Evolutionary conservation across 2,113 vertebrate genomes (phyloP), one percentile per base, ranked within the genome.

Genomic region (Holacanthus passer): DNA sequence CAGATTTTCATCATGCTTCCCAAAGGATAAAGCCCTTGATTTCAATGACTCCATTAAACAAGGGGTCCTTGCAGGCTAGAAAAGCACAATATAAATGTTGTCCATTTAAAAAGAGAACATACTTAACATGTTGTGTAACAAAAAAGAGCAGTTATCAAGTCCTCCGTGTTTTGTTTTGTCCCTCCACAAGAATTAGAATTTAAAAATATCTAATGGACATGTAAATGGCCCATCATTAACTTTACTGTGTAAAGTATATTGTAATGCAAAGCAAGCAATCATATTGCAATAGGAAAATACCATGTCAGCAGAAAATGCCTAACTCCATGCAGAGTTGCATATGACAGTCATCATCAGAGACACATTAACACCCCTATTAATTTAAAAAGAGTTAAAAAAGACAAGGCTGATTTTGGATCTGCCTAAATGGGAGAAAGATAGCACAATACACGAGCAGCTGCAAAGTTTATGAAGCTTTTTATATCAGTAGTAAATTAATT

Each of bases 401-500:
- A 78, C 66, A 81, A n/a, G 59, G 60, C 39, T 70, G 48, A 79
- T 88, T 92, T 86, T 88, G 69, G 64, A 80, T 55, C 58, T 64
- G 80, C 75, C 56, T 82, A 45, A 78, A 86, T 58, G 47, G 45
- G 47, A 76, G 41, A 73, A 67, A 85, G 68, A 82, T 50, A 70
- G 63, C 58, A 45, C 45, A 48, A 24, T 75, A 64, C 72, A 62
- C 63, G 73, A 76, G 52, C 87, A 91, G 90, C 90, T 93, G 90
- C 68, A 79, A 85, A 79, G 47, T 92, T 92, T 91, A 92, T 90
- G 86, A 91, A 67, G 84, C 79, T 71, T 91, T 91, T 90, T 87
- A 92, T 88, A 65, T 53, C 41, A 45, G 79, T 50, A 86, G 64
- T 88, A 90, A 89, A 91, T 88, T 47, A 66, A 74, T 83, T 85